Conservation (phyloP, 2,797 vertebrate species). For the Brachyrhaphis roseni region DNA sequence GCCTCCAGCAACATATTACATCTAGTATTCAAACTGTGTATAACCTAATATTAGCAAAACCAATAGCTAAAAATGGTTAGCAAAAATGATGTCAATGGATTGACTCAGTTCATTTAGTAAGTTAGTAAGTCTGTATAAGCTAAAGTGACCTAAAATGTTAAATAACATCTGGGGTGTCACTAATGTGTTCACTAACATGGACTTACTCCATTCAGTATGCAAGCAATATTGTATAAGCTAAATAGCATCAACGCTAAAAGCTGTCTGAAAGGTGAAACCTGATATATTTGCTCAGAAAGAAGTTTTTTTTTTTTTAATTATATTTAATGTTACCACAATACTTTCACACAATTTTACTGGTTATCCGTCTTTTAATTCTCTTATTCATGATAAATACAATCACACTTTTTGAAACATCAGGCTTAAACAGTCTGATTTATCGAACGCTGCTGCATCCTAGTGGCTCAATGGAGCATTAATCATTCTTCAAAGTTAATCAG, state of each 20-base stretch:
- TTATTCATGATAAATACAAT: neutral
- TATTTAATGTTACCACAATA: neutral
- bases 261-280: neutral
- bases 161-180: too few species aligned
- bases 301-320: neutral
- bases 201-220: too few species aligned
- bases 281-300: neutral
- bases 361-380: neutral
- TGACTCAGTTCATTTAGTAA: too few species aligned
- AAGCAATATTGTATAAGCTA: too few species aligned
- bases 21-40: too few species aligned
- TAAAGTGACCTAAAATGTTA: too few species aligned
- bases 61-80: too few species aligned
- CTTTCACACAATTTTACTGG: neutral
- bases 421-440: slow-evolving; percentile 5
- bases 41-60: too few species aligned
- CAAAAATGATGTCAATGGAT: too few species aligned
- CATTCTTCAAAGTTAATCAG: slow-evolving; percentile 4
- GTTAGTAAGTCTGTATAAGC: too few species aligned
- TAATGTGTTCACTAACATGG: too few species aligned
- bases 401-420: neutral
- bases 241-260: neutral
- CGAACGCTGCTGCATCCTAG: slow-evolving; percentile 52
- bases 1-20: too few species aligned
- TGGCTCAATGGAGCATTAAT: slow-evolving; percentile 32